phyloP scores from a whole-genome alignment of 2,113 vertebrate species.

The Blennius ocellaris region DNA sequence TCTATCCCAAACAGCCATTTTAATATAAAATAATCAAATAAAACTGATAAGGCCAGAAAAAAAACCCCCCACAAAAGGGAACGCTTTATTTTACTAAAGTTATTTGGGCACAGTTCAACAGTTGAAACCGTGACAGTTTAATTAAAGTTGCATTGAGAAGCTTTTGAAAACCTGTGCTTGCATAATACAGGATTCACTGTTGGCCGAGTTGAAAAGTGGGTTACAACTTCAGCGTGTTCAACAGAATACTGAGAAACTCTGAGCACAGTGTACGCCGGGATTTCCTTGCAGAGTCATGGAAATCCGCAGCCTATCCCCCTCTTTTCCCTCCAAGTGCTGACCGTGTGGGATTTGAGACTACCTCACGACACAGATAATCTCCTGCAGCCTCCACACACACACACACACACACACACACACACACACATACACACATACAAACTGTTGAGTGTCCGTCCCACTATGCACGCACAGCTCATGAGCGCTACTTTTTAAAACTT shows the following conservation, averaged over 20 bases:
- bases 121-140: not conserved
- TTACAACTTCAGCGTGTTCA: not conserved
- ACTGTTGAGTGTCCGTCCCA: constrained; percentile 3
- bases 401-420: not conserved
- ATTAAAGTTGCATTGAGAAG: constrained; percentile 3
- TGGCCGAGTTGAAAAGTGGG: not conserved
- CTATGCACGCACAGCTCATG: not conserved
- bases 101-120: no score
- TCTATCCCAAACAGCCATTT: not conserved
- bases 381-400: constrained; percentile 26
- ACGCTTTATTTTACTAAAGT: no score
- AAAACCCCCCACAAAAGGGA: no score
- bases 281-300: constrained; percentile 35
- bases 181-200: not conserved
- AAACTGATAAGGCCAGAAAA: not conserved
- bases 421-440: not conserved
- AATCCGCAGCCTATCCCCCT: constrained; percentile 20
- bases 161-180: constrained; percentile 6
- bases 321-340: constrained; percentile 65
- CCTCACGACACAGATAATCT: constrained; percentile 59
- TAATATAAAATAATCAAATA: constrained; percentile 2
- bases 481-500: not conserved
- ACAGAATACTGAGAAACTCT: not conserved
- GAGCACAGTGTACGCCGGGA: not conserved
- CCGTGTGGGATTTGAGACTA: constrained; percentile 64